Evolutionary conservation across 2,113 vertebrate genomes (phyloP), one percentile per base, ranked within the genome.

Genomic region (Dicentrarchus labrax): DNA sequence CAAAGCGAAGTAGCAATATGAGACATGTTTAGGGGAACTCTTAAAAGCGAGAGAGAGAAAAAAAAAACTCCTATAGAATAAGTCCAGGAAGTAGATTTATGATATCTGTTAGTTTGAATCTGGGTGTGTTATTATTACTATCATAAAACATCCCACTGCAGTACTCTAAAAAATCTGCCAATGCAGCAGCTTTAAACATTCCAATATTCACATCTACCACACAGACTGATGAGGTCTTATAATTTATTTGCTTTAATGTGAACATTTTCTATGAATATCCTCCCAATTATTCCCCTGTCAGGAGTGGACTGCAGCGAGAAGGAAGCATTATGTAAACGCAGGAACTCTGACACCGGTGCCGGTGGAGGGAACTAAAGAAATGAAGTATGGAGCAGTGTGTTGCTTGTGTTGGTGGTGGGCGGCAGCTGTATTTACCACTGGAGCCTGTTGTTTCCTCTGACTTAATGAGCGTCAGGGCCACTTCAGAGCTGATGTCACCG

Each of bases 371-470:
- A 79, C 39, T 79, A 74, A 72, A 86, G 79, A 80, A 24, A 22
- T 73, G 84, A 83, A 70, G 83, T 65, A 36, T 57, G 69, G 65
- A 78, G 75, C 81, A 13, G 64, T 15, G 24, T 50, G 43, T 75
- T 86, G 59, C 51, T 24, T 19, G 43, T 85, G 72, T 66, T 87
- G 73, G 43, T 83, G 83, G 94, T 94, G 93, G 93, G 94, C n/a
- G 93, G 92, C 87, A 90, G 88, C 88, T 85, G 86, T 84, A 85
- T 90, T 88, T 90, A 89, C 77, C 82, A 83, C 75, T 65, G 87
- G 36, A 91, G 86, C 76, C 86, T 47, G 57, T 84, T 76, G 77
- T 89, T 92, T 82, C 69, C 82, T 82, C 80, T 85, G 70, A 84
- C 82, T 88, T 93, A 93, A 93, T 89, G 90, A 93, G 90, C 80